phyloP scores from a whole-genome alignment of 2,113 vertebrate genomes.

The Hippolais icterina region DNA sequence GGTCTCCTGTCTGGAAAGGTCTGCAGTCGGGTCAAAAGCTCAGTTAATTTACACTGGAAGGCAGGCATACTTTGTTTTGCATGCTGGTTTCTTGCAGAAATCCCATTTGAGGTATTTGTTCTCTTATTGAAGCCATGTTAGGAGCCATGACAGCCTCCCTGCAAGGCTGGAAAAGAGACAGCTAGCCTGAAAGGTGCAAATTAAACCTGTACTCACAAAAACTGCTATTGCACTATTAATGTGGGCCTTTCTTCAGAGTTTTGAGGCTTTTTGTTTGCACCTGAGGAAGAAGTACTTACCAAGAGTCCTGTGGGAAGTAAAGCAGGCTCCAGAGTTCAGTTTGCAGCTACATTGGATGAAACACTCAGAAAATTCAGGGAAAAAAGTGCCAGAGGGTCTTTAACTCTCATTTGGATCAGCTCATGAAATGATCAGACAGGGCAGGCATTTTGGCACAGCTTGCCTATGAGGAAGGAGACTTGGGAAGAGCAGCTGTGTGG shows the following conservation, averaged over 20 bases:
- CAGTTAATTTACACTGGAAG: constrained; percentile 38
- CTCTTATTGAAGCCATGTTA: not conserved
- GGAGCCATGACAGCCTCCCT: not conserved
- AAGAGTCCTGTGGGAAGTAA: not conserved
- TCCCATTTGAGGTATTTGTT: constrained; percentile 14
- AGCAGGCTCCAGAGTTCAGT: not conserved
- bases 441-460: not conserved
- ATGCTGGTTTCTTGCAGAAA: not conserved
- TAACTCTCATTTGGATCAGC: not conserved
- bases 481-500: not conserved
- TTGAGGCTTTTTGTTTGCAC: not conserved
- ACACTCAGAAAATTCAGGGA: not conserved
- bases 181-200: not conserved
- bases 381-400: not conserved
- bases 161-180: not conserved
- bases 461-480: not conserved
- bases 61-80: not conserved
- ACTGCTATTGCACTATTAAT: not conserved
- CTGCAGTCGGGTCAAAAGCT: not conserved
- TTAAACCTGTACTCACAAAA: not conserved
- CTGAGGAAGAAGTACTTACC: not conserved
- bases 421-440: not conserved
- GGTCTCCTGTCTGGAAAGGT: not conserved
- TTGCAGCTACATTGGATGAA: not conserved
- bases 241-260: not conserved